phyloP scores from a whole-genome alignment of 2,888 invertebrate genomes.

The Pristionchus mayeri region DNA sequence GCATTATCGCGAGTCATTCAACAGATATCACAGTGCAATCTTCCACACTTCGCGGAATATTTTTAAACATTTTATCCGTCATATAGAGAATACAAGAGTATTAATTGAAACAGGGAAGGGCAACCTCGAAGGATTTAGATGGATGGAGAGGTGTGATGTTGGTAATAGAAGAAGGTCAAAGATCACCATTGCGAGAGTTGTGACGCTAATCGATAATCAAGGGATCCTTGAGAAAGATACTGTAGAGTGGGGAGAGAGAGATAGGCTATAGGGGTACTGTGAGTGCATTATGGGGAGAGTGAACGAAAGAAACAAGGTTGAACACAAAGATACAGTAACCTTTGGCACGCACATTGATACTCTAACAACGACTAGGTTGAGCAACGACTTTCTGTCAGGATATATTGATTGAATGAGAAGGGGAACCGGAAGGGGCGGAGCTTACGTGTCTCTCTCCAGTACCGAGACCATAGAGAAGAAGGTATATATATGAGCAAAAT shows the following conservation, averaged over 20 bases:
- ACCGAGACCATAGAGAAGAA: conserved; percentile 28
- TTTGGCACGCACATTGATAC: conserved; percentile 15
- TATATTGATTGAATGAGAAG: conserved; percentile 19
- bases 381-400: not conserved
- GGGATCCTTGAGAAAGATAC: conserved; percentile 46
- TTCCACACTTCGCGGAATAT: not conserved
- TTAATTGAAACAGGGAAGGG: conserved; percentile 11
- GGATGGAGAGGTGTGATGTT: conserved; percentile 13
- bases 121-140: conserved; percentile 3
- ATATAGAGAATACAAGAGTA: conserved; percentile 27
- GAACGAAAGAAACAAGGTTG: conserved; percentile 40
- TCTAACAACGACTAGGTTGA: conserved; percentile 45
- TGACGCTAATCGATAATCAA: conserved; percentile 39
- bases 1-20: not conserved
- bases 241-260: conserved; percentile 43
- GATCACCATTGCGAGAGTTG: conserved; percentile 43
- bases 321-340: conserved; percentile 34
- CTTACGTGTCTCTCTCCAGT: conserved; percentile 34
- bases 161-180: conserved; percentile 39
- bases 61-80: conserved; percentile 44
- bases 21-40: not conserved
- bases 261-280: conserved; percentile 33
- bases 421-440: conserved; percentile 24
- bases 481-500: not conserved
- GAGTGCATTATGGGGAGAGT: conserved; percentile 1